phyloP scores from a whole-genome alignment of 2,888 invertebrate genomes.

The Drosophila mulleri region DNA sequence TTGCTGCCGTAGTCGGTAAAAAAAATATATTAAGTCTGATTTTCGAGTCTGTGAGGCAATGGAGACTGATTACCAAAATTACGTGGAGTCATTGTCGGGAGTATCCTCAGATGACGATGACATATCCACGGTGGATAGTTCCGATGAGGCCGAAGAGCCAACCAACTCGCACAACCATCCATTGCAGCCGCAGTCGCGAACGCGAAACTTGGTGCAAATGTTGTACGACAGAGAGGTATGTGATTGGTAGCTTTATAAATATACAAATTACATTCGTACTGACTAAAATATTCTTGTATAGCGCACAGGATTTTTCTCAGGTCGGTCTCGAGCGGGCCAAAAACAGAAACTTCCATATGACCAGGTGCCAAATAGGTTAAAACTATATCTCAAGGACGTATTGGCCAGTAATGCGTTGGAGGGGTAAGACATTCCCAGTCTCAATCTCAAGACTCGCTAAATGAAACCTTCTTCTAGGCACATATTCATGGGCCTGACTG shows the following conservation, averaged over 20 bases:
- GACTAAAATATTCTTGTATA: conserved; percentile 60
- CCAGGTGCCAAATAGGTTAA: conserved; percentile 87
- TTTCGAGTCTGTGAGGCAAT: conserved; percentile 68
- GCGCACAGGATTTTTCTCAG: conserved; percentile 86
- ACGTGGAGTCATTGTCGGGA: conserved; percentile 74
- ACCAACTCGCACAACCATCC: conserved; percentile 30
- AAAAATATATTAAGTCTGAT: conserved; percentile 50
- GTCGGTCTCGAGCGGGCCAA: conserved; percentile 85
- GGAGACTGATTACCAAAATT: conserved; percentile 76
- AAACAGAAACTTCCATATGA: conserved; percentile 85
- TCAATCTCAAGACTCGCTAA: background rate
- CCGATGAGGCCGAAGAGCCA: conserved; percentile 72
- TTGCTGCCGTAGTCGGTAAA: conserved; percentile 42
- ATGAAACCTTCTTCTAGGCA: conserved; percentile 87
- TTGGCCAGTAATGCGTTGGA: conserved; percentile 87
- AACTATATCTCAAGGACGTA: conserved; percentile 88
- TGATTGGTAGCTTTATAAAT: background rate
- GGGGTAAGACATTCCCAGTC: conserved; percentile 66
- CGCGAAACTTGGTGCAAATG: conserved; percentile 77
- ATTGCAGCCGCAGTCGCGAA: conserved; percentile 40
- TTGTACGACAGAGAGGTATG: conserved; percentile 81
- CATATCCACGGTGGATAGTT: conserved; percentile 76
- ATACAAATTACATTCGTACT: background rate
- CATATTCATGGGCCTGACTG: conserved; percentile 97
- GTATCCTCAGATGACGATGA: conserved; percentile 79